A percentile compares a stretch with the other conserved stretches of the same genome.
Conservation (phyloP, 2,797 vertebrate species). For the Gastrophryne carolinensis region DNA sequence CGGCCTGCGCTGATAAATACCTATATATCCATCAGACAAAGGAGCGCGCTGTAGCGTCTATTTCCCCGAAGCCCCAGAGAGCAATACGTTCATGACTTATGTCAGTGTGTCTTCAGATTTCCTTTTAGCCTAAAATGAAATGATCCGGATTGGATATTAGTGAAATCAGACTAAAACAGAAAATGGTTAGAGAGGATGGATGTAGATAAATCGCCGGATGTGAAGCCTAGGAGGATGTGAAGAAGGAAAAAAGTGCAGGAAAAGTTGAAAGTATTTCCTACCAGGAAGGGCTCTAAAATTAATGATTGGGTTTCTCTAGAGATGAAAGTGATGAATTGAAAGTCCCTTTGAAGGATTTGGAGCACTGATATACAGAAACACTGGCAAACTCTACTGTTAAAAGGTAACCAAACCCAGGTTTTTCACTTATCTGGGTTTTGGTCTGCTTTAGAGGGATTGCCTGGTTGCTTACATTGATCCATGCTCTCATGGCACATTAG, state of each 20-base stretch:
- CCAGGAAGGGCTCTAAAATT: slow-evolving; percentile 9
- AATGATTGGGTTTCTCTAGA: no score
- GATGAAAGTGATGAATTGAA: no score
- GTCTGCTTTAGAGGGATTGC: no score
- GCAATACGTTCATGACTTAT: slow-evolving; percentile 38
- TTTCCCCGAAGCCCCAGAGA: background rate
- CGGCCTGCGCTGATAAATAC: background rate
- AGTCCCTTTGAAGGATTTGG: no score
- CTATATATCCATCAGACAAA: background rate
- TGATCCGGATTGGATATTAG: slow-evolving; percentile 6
- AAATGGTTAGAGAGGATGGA: slow-evolving; percentile 11
- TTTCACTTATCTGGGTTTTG: no score
- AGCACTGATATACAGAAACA: no score
- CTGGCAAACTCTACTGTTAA: no score
- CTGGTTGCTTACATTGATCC: no score
- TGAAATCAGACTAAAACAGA: slow-evolving; percentile 13
- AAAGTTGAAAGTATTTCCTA: background rate
- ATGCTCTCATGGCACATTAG: no score
- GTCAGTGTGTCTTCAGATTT: slow-evolving; percentile 20
- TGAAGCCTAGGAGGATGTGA: slow-evolving; percentile 1
- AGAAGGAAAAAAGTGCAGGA: no score
- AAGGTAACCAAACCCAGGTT: no score
- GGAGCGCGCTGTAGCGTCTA: background rate
- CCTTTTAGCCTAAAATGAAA: slow-evolving; percentile 30
- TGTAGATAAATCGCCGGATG: slow-evolving; percentile 35